Base-by-base conservation (phyloP, 37 sponge, comb jelly and placozoan species). In the Cladorhizidae sp. region DNA sequence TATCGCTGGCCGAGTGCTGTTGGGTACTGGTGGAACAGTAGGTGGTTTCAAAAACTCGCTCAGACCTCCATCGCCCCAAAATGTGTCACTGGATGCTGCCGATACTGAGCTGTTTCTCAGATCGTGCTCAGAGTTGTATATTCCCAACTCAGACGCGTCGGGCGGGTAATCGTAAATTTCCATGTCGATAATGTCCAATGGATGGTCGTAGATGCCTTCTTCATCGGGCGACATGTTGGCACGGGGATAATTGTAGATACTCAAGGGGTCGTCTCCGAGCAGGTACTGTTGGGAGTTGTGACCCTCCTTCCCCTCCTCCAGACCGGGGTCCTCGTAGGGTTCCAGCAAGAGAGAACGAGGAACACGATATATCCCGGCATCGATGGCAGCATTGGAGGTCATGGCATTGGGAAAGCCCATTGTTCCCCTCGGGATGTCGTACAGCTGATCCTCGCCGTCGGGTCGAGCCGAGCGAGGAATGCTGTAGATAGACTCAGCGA, bases 151-250 rank as follows among this genome's bases (percentile, higher is more conserved):
- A 22, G 41, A 15, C 1, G 81, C 92, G 83, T 91, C 92, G 0
- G 92, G 92, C 3, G 92, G 92, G 63, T 91, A 91, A 57, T 87
- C 92, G 31, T 91, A 91, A 15, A 86, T 81, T 41, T 91, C 91
- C 65, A 82, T 68, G 51, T 82, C 87, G 6, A 64, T 57, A 6
- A 86, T 39, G 61, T 83, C 82, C 1, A 43, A 36, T 22, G 92
- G 92, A 51, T 78, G 72, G 33, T 86, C 84, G 58, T 91, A 91
- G 17, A 91, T 87, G 0, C 74, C 87, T 36, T 86, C 92, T 31
- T 79, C 80, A 51, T 81, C 82, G 0, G 77, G 78, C 11, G 72
- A 69, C 32, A 79, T 62, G 56, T 49, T 49, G 31, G 74, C 52
- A 40, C 89, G 89, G 21, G 89, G 89, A 8, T 64, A 64, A 62